Conservation (phyloP, 2,888 invertebrate species). For the Nyleta sp. region DNA sequence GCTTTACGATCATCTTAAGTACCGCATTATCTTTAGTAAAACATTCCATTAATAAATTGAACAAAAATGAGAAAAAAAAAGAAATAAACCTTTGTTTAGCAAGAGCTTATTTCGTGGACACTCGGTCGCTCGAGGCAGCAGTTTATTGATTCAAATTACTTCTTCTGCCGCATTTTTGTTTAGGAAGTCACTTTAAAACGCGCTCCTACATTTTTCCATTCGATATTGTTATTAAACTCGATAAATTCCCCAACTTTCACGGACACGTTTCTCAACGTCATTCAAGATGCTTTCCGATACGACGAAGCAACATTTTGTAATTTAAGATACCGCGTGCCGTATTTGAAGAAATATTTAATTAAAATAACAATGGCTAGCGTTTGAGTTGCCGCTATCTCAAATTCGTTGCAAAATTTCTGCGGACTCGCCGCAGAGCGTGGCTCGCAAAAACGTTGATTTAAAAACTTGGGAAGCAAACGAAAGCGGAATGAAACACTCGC, state of each 20-base stretch:
- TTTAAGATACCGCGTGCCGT: background rate
- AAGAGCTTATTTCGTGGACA: background rate
- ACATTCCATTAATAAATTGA: slow-evolving; percentile 15
- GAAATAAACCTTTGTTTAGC: background rate
- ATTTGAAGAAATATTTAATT: background rate
- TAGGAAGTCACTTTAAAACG: background rate
- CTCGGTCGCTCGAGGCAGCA: background rate
- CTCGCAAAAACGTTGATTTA: background rate
- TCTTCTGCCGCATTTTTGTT: background rate
- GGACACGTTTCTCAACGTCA: background rate
- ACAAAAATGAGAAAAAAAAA: background rate
- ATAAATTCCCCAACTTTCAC: too few species aligned
- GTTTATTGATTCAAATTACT: background rate
- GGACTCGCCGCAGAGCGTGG: too few species aligned
- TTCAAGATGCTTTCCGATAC: background rate
- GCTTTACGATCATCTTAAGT: slow-evolving; percentile 24
- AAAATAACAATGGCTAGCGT: background rate
- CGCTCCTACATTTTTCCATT: too few species aligned
- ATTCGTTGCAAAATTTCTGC: too few species aligned
- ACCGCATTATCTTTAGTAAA: slow-evolving; percentile 16
- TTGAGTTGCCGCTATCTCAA: too few species aligned
- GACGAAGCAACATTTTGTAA: background rate
- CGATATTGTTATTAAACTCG: too few species aligned
- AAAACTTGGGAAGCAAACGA: background rate
- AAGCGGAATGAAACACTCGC: background rate